A percentile compares a stretch with the other conserved stretches of the same genome.
Evolutionary conservation across 2,113 vertebrate species (phyloP).

Genomic region (Pseudorectes ferrugineus): DNA sequence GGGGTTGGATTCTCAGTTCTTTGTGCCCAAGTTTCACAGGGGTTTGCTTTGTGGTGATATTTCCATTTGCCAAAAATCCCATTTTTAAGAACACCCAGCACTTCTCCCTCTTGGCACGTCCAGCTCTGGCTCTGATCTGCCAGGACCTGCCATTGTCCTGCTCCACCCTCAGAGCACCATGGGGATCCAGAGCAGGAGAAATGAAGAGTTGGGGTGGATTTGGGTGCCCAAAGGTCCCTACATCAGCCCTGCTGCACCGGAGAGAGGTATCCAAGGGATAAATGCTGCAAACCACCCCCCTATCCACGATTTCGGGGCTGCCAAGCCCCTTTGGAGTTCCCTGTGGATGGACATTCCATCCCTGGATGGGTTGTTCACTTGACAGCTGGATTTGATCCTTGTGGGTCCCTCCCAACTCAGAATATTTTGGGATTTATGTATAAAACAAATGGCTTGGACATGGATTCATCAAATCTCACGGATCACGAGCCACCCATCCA

Average conservation of each 20-base stretch:
- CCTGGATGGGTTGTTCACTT: background rate
- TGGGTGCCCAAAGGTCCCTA: background rate
- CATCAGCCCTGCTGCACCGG: background rate
- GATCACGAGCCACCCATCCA: background rate
- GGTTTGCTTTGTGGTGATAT: background rate
- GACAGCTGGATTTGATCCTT: background rate
- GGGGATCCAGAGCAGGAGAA: background rate
- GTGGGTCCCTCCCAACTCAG: background rate
- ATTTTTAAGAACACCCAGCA: background rate
- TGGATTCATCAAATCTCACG: background rate
- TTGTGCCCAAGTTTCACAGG: background rate
- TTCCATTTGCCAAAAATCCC: background rate
- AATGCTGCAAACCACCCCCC: background rate
- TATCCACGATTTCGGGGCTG: background rate
- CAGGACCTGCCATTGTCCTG: fast-evolving
- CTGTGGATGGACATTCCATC: background rate
- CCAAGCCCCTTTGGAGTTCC: background rate
- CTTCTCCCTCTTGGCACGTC: background rate
- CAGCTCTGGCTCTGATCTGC: background rate
- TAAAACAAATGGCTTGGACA: background rate
- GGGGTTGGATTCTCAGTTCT: background rate
- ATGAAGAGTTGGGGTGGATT: background rate
- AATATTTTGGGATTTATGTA: background rate
- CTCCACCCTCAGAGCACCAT: background rate
- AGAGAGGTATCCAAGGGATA: background rate